Base-by-base conservation (phyloP, 1,140 invertebrate species). In the Olivierus martensii region DNA sequence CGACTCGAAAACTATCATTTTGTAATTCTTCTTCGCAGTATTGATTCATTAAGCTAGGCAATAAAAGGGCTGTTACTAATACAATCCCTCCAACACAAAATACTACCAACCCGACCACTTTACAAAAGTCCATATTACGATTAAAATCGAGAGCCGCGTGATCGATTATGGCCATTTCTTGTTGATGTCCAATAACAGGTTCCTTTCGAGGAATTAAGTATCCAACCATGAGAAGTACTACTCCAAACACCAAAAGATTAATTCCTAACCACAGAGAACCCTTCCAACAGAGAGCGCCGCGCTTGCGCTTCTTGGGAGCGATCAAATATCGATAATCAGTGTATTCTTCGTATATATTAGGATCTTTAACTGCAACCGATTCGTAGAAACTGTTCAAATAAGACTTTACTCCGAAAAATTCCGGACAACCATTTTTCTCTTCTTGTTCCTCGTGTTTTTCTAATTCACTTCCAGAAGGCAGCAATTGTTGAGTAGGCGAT, bases 61-160 rank as follows among this genome's bases (percentile, higher is more conserved):
- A 66, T 9, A 76, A 59, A 5, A 77, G 64, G 3, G 72, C 65
- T 38, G 70, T 61, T 18, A 73, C 67, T 4, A 75, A 57, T 9
- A 74, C 67, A 3, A 71, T 59, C 9, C 74, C 73, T n/a, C 75
- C 75, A 12, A 68, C 57, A 59, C 73, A 75, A 62, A 77, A 76
- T 7, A 73, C 56, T 3, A 69, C 66, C 17, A 76, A 61, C 2
- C 75, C 75, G 37, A 72, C 65, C 5, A 75, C 61, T 56, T 75
- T 75, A 59, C 71, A 72, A 48, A 68, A 60, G 57, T 75, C 73
- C 44, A 77, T 61, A 22, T 69, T 70, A n/a, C 66, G 62, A 64
- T 76, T 77, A 63, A 72, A 76, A 14, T 61, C 52, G 21, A 70
- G 62, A 7, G 73, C 73, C 42, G 58, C 61, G 14, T 66, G 63